Conservation (phyloP, 2,797 vertebrate genomes). For the Acrocephalus scirpaceus region DNA sequence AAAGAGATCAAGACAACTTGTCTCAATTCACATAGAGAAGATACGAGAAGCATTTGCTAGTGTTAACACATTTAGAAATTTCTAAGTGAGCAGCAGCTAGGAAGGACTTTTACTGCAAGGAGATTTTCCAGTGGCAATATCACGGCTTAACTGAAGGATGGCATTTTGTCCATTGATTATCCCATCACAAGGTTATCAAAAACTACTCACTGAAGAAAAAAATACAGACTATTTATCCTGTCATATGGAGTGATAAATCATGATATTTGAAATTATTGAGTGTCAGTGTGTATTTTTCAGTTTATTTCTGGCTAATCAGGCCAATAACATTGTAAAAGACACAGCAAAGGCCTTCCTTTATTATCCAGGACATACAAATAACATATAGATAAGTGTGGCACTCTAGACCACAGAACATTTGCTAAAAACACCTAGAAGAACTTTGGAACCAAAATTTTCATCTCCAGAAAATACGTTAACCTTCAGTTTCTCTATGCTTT, state of each 20-base stretch:
- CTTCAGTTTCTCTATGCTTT: not conserved
- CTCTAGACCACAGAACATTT: not conserved
- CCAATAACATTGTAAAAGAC: not conserved
- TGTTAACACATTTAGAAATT: not conserved
- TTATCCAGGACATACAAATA: not conserved
- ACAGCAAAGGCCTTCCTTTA: not conserved
- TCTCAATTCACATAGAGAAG: not conserved
- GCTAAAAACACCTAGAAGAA: not conserved
- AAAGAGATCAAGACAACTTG: not conserved
- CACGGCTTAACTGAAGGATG: not conserved
- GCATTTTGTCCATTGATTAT: not conserved
- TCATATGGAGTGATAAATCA: not conserved
- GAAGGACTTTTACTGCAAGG: not conserved
- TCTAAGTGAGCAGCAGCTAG: not conserved
- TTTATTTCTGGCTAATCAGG: not conserved
- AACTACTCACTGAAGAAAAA: not conserved
- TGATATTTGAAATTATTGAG: not conserved
- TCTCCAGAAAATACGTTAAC: not conserved
- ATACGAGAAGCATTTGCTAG: not conserved
- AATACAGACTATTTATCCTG: not conserved
- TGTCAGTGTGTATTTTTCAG: not conserved
- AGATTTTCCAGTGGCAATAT: not conserved
- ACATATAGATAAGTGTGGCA: not conserved
- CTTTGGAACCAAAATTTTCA: not conserved
- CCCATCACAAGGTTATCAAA: not conserved